Percentiles rank a stretch among this genome's conserved stretches.
Conservation (phyloP, 2,113 vertebrate genomes). For the Tragelaphus buxtoni region DNA sequence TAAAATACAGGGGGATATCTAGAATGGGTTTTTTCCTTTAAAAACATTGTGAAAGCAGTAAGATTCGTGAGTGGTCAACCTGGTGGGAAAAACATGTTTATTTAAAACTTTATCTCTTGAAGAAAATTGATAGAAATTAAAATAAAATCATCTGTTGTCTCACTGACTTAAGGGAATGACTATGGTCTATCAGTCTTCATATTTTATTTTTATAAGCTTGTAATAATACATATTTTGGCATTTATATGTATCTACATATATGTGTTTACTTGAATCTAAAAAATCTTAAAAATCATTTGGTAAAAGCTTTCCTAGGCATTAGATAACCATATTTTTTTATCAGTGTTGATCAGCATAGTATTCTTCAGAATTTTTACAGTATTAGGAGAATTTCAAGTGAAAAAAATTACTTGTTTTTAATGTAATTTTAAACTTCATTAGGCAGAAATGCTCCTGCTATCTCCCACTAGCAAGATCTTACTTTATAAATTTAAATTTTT, state of each 20-base stretch:
- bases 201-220: neutral
- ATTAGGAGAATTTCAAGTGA: neutral
- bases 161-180: neutral
- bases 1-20: neutral
- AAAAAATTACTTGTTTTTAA: neutral
- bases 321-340: neutral
- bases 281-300: neutral
- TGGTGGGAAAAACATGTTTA: neutral
- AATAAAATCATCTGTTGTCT: neutral
- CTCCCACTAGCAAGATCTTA: neutral
- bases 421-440: neutral
- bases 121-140: neutral
- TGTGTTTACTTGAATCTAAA: neutral
- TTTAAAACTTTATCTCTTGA: neutral
- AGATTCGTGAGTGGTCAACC: neutral
- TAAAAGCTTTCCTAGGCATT: neutral
- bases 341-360: neutral
- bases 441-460: neutral
- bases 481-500: neutral
- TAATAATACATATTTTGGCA: neutral
- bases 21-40: neutral
- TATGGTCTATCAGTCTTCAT: neutral
- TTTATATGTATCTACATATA: neutral
- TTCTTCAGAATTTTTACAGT: neutral
- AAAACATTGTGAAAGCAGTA: neutral